Evolutionary conservation across 1,140 invertebrate genomes (phyloP), one percentile per base, ranked within the genome.

Genomic region (Neodiprion lecontei): DNA sequence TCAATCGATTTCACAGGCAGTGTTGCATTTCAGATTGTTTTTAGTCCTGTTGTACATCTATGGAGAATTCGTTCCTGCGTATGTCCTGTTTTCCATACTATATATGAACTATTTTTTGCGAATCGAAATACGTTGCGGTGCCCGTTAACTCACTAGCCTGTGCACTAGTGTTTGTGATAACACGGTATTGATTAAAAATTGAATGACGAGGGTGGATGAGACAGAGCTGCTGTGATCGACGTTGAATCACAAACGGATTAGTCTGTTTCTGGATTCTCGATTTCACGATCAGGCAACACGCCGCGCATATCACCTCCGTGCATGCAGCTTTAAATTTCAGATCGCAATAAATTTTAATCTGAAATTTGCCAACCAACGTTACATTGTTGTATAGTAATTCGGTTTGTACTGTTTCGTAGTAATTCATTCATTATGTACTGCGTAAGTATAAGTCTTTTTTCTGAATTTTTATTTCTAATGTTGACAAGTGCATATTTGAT

Each of bases 141-240:
- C 17, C 17, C 50, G 2, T 53, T 53, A 53, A 1, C 50, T 53
- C 53, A 17, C n/a, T 61, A 61, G 53, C 53, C 53, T 61, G 53
- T 9, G n/a, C 9, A 8, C 53, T 7, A 61, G 4, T 40, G 28
- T 61, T 61, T 17, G 53, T 11, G 53, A 61, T 14, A 61, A 61
- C 53, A 17, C 11, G n/a, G 53, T 7, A 9, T 61, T 61, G 9
- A 61, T 61, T 61, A 14, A 61, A 61, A 61, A 61, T 61, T 61
- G 53, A 61, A 61, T 61, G 53, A 61, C n/a, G 53, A 17, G 53
- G 53, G 53, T 17, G 53, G 53, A 61, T 17, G 53, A 61, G 53
- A 61, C n/a, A 61, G 53, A 61, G 53, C 53, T 17, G 53, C 11
- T 61, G 53, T 61, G n/a, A 61, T 61, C 53, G 53, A 61, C n/a